Evolutionary conservation across 2,113 vertebrate species (phyloP).

Genomic region (Elgaria multicarinata): DNA sequence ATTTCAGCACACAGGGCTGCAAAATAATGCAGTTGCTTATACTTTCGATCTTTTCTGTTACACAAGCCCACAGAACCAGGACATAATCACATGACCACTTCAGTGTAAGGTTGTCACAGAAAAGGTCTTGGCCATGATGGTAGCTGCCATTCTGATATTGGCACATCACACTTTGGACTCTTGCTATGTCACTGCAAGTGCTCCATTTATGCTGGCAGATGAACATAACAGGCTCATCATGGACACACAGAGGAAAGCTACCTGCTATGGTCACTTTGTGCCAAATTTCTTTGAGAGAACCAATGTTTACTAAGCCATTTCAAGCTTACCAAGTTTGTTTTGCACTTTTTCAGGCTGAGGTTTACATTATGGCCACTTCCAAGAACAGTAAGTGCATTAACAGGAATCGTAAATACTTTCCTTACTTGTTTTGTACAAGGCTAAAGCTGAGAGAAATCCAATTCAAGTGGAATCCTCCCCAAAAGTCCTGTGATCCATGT

Average conservation of each 20-base stretch:
- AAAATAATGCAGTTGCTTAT: no score
- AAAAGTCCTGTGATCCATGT: no score
- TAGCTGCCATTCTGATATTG: neutral
- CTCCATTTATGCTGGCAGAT: neutral
- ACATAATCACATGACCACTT: neutral
- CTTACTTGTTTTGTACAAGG: slow-evolving; percentile 24
- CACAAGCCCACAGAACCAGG: neutral
- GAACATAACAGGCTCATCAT: neutral
- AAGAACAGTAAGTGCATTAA: slow-evolving; percentile 36
- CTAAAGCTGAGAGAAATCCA: neutral
- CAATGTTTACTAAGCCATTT: neutral
- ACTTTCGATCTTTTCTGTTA: no score
- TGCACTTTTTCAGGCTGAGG: slow-evolving; percentile 57
- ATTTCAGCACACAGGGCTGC: no score
- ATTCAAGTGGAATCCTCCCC: neutral
- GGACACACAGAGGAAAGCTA: neutral
- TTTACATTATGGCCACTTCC: slow-evolving; percentile 46
- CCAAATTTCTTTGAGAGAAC: neutral
- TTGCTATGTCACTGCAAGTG: no score
- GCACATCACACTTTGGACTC: neutral
- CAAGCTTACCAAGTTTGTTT: neutral
- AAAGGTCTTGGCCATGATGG: neutral
- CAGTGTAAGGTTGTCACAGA: neutral
- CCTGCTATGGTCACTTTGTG: neutral
- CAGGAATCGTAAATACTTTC: slow-evolving; percentile 54